Evolutionary conservation across 2,113 vertebrate species (phyloP), one percentile per base, ranked within the genome.

Genomic region (Sciurus niger): DNA sequence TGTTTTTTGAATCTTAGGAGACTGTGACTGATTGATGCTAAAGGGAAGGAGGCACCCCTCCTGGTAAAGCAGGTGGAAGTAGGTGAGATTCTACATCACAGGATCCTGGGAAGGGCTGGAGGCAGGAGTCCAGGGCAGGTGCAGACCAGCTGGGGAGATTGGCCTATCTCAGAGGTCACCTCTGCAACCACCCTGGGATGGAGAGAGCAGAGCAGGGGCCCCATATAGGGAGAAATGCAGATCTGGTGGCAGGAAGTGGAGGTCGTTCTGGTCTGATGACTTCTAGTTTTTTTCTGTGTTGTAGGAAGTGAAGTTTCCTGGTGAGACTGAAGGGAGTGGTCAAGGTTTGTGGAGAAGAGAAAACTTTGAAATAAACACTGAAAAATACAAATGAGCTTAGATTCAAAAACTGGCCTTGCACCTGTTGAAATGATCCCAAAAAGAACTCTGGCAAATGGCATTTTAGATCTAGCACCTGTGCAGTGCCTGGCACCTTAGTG

Each of bases 201-300:
- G 60, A 53, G 1, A 48, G 53, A 20, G 60, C 51, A 8, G 40
- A 60, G n/a, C 37, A 73, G 79, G 84, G 84, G 48, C 91, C 77
- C 85, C 43, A 3, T 6, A 4, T 24, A 24, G 89, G 82, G 60
- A 77, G 82, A 43, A 14, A 0, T 1, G 10, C 80, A 95, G 76
- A 67, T 46, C 37, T 90, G 77, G 25, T 32, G 65, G 95, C 96
- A 93, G 96, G 95, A 97, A 97, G 72, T 51, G n/a, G 76, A 97
- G 72, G 79, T 53, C 5, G 13, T 96, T 95, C 90, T 93, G 76
- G 84, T 93, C 65, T 53, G 92, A 77, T 90, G 87, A 79, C 24
- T 76, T 96, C 63, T 96, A 0, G 55, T 93, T 93, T 93, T 93
- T 63, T 79, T 86, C 84, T 95, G 51, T 92, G 86, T 32, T n/a